phyloP scores from a whole-genome alignment of 2,888 invertebrate species.

The Zhengitettix transpicula region DNA sequence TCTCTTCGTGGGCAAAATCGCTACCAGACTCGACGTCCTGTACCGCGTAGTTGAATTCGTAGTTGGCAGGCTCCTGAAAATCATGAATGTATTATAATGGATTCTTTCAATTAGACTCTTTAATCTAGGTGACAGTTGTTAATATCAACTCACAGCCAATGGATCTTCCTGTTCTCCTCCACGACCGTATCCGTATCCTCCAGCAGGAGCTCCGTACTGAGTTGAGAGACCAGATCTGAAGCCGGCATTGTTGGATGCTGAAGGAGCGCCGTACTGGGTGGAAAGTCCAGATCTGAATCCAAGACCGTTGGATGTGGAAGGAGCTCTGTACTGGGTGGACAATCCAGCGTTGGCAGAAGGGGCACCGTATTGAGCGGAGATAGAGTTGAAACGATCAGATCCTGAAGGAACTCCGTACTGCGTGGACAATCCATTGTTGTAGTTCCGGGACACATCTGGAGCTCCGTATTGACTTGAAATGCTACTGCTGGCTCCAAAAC shows the following conservation, averaged over 20 bases:
- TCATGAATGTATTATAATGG: not conserved
- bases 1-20: slow-evolving; percentile 27
- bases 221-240: not conserved
- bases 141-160: slow-evolving; percentile 3
- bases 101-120: not conserved
- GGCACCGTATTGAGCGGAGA: not conserved
- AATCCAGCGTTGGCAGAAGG: not conserved
- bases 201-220: not conserved
- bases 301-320: not conserved
- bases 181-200: not conserved
- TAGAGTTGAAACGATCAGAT: not conserved
- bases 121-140: too few species aligned
- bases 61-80: slow-evolving; percentile 20
- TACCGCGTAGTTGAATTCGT: slow-evolving; percentile 25
- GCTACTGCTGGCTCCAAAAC: not conserved
- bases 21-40: slow-evolving; percentile 23
- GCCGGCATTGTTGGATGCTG: not conserved
- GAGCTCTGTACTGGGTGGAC: not conserved
- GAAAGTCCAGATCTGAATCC: not conserved
- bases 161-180: slow-evolving; percentile 2
- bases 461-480: not conserved
- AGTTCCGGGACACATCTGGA: not conserved
- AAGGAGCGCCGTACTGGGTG: not conserved
- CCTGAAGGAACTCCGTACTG: not conserved
- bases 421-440: not conserved